Evolutionary conservation across 2,113 vertebrate genomes (phyloP), one percentile per base, ranked within the genome.

Genomic region (Zosterops borbonicus): DNA sequence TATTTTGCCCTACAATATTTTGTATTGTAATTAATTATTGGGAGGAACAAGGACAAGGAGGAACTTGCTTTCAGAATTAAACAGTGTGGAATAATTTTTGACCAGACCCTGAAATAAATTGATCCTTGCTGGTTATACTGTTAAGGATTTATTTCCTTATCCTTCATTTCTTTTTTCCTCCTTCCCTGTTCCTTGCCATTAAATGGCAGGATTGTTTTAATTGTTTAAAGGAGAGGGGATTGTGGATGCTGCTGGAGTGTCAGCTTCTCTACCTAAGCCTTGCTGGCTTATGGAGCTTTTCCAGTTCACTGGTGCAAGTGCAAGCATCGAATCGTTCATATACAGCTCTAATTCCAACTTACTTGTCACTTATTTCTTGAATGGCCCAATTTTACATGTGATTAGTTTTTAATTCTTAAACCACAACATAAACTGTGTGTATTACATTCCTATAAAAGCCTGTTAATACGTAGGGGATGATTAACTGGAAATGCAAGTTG

Each of bases 321-420:
- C 62, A 90, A 53, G 71, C 73, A 49, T 85, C 2, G n/a, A 83
- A n/a, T 76, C 50, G 46, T 74, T 79, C 64, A 62, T 87, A 62
- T 74, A 31, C 46, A 93, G 50, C 80, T 92, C 49, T 96, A 93
- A 90, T 90, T 96, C 87, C 71, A 91, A 67, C 19, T 87, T 96
- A 71, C 42, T 52, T 94, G 92, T 65, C 81, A 83, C 77, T 95
- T 97, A 94, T 96, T 97, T 95, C 77, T 97, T 62, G 75, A 96
- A 87, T 93, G 80, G 42, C 65, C 52, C 94, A 80, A 95, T 94
- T 97, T 96, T 98, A 93, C 96, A 94, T 97, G 91, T 96, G 97
- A 97, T 95, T 96, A 98, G 97, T 97, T 98, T 98, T 98, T 98
- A 98, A 97, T 98, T 96, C 71, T 97, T 95, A 70, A 92, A 87